phyloP scores from a whole-genome alignment of 2,888 invertebrate genomes.

The Cylindroiulus punctatus region DNA sequence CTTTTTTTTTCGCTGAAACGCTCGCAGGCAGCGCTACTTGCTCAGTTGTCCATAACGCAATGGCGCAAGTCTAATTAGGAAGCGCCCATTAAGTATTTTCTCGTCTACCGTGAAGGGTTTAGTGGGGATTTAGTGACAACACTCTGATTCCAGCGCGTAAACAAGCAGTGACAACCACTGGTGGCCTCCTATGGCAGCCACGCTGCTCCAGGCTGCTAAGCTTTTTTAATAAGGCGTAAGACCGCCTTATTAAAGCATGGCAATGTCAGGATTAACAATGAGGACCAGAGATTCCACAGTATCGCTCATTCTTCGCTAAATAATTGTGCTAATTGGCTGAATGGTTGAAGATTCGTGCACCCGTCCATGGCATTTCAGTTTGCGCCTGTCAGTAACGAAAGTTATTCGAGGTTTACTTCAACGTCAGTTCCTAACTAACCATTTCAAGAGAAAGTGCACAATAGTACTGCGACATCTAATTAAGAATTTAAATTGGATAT shows the following conservation, averaged over 20 bases:
- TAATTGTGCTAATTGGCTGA: neutral
- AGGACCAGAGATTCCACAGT: neutral
- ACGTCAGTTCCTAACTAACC: too few relatives aligned
- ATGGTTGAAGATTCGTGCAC: neutral
- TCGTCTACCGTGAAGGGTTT: constrained; percentile 11
- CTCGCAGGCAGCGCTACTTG: neutral
- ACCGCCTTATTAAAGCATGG: neutral
- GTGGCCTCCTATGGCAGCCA: neutral
- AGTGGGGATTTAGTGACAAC: constrained; percentile 18
- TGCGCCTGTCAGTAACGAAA: too few relatives aligned
- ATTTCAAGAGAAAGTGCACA: too few relatives aligned
- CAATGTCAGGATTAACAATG: neutral
- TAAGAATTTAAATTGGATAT: too few relatives aligned
- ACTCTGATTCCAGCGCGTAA: constrained; percentile 11
- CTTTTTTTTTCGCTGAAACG: neutral
- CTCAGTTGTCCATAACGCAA: neutral
- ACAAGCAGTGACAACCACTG: neutral
- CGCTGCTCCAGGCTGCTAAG: neutral
- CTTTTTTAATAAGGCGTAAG: neutral
- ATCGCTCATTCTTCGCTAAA: neutral
- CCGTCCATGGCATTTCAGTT: neutral
- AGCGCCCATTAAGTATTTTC: constrained; percentile 18
- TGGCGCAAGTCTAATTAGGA: constrained; percentile 18
- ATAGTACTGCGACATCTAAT: too few relatives aligned
- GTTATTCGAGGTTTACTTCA: too few relatives aligned